Base-by-base conservation (phyloP, 2,797 vertebrate species). In the Trematomus bernacchii region DNA sequence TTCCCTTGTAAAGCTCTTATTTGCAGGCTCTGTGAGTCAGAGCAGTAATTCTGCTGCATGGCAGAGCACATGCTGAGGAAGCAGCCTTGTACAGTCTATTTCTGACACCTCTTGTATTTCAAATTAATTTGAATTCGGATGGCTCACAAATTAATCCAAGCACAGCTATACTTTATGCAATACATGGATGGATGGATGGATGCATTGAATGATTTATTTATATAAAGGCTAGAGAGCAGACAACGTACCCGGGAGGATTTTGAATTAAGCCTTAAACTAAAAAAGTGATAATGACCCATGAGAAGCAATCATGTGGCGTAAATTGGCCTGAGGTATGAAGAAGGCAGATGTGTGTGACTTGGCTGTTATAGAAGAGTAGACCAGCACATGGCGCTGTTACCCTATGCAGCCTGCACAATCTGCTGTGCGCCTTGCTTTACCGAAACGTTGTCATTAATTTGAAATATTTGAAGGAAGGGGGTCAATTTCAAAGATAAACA, bases 381-480 rank as follows among this genome's bases (percentile, higher is more conserved):
- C 86, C 94, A 91, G 59, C 52, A 80, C 4, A 53, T 23, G 87
- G 79, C 88, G 87, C 87, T 90, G 73, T 85, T 82, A 73, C 48
- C 21, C 30, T 27, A 37, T 11, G 0, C 4, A 65, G 15, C 37
- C 11, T 13, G 2, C 37, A 4, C 10, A 48, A 48, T 75, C 30
- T 61, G 2, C n/a, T 16, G 44, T 63, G 82, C 66, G 61, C 74
- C 4, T 27, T 75, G 19, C 3, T 78, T 83, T 87, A 91, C 88
- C 84, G 80, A 92, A 91, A 82, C 67, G 0, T 11, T 44, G 1
- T 2, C 30, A 57, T 55, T 12, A 52, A 66, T 66, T 64, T 0
- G 1, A 67, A 55, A 19, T 11, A 50, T 66, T 69, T 37, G 4
- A 69, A 1, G n/a, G 2, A 47, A 0, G 18, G 10, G 5, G 6